Evolutionary conservation across 2,888 invertebrate species (phyloP).

Genomic region (Apamea monoglypha): DNA sequence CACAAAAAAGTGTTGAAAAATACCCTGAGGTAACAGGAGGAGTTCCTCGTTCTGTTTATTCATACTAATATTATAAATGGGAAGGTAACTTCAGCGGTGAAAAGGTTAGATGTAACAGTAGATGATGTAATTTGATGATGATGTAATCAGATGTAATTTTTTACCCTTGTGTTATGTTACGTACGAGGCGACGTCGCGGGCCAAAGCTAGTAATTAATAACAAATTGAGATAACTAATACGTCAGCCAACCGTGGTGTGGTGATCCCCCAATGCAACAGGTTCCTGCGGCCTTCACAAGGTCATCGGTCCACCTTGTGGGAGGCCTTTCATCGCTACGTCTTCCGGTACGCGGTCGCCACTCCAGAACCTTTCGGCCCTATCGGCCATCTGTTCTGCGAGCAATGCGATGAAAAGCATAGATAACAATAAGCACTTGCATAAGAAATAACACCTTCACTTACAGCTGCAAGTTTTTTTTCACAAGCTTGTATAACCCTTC

Average conservation of each 20-base stretch:
- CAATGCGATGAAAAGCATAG: neutral
- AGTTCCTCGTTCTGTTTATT: neutral
- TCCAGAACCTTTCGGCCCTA: too few species aligned
- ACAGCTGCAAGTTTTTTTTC: slow-evolving; percentile 72
- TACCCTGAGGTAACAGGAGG: neutral
- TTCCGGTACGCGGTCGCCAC: too few species aligned
- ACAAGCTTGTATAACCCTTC: slow-evolving; percentile 70
- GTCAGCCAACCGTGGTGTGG: neutral
- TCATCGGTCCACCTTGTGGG: too few species aligned
- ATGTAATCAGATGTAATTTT: too few species aligned
- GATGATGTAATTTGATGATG: too few species aligned
- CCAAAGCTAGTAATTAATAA: neutral
- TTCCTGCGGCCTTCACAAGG: too few species aligned
- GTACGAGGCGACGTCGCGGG: neutral
- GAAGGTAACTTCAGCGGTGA: neutral
- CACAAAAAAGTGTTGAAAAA: neutral
- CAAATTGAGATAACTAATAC: neutral
- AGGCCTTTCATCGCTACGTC: too few species aligned
- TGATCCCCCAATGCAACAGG: neutral
- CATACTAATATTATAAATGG: neutral
- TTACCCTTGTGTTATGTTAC: neutral
- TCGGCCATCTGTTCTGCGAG: too few species aligned
- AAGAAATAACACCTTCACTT: slow-evolving; percentile 52
- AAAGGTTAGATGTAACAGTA: too few species aligned
- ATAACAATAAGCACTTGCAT: neutral